Conservation (phyloP, 1,140 invertebrate species). For the Dreissena rostriformis region DNA sequence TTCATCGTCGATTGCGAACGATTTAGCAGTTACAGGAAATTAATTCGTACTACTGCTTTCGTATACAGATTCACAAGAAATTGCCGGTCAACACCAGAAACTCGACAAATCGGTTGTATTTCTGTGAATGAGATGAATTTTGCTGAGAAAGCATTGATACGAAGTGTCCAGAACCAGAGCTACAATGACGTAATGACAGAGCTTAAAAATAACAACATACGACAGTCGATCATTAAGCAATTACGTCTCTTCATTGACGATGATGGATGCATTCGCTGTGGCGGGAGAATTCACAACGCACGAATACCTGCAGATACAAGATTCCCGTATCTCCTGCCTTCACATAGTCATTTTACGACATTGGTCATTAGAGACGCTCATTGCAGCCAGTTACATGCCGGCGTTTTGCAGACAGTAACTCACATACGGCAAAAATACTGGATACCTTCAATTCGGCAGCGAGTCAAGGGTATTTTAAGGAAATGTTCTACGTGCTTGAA, state of each 20-base stretch:
- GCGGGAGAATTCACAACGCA: not conserved
- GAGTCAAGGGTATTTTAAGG: not conserved
- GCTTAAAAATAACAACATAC: not conserved
- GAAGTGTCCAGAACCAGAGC: not conserved
- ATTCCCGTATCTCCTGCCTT: not conserved
- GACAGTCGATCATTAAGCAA: not conserved
- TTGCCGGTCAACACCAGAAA: not conserved
- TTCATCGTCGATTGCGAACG: not conserved
- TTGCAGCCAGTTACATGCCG: slow-evolving; percentile 10
- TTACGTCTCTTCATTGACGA: not conserved
- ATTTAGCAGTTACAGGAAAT: not conserved
- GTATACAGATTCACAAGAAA: too few relatives aligned
- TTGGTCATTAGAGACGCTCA: slow-evolving; percentile 10
- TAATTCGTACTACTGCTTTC: too few relatives aligned
- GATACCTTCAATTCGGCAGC: not conserved
- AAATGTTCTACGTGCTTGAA: slow-evolving; percentile 22
- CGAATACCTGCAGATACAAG: not conserved
- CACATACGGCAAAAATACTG: slow-evolving; percentile 33
- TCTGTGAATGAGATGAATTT: not conserved
- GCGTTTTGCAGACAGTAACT: not conserved
- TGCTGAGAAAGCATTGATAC: not conserved
- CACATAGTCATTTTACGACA: not conserved
- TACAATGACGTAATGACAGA: not conserved
- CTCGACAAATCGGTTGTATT: not conserved
- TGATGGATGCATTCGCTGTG: slow-evolving; percentile 9